Evolutionary conservation across 2,888 invertebrate species (phyloP).

Genomic region (Diarsia brunnea): DNA sequence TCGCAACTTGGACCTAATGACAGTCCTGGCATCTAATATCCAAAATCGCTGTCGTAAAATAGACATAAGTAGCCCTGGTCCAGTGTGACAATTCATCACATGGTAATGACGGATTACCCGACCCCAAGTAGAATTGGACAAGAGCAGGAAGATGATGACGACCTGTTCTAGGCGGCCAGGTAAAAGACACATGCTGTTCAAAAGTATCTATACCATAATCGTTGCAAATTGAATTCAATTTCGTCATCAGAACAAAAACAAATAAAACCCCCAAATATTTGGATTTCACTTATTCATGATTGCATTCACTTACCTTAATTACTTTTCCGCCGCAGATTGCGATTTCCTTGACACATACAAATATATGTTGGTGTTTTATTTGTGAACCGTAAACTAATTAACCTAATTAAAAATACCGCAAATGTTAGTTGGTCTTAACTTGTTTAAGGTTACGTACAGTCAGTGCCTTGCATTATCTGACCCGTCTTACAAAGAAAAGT

Average conservation of each 20-base stretch:
- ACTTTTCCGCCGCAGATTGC: constrained; percentile 37
- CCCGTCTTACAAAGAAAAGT: too few relatives aligned
- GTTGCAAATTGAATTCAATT: constrained; percentile 10
- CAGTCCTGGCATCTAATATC: too few relatives aligned
- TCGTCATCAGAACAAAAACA: constrained; percentile 14
- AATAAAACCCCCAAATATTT: constrained; percentile 47
- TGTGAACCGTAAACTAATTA: constrained; percentile 44
- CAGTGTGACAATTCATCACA: too few relatives aligned
- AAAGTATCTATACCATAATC: not conserved
- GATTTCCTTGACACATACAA: constrained; percentile 40
- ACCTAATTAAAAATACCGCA: constrained; percentile 21
- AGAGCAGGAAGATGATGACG: too few relatives aligned
- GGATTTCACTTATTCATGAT: constrained; percentile 32
- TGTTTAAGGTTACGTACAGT: not conserved
- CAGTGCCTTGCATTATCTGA: too few relatives aligned
- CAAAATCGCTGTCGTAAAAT: too few relatives aligned
- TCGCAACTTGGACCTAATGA: too few relatives aligned
- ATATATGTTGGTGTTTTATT: constrained; percentile 19
- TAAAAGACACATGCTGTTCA: too few relatives aligned
- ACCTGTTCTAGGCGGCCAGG: too few relatives aligned
- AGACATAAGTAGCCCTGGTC: too few relatives aligned
- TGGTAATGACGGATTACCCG: too few relatives aligned
- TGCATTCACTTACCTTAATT: constrained; percentile 59
- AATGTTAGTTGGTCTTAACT: not conserved
- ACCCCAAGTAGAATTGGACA: too few relatives aligned